A percentile compares a stretch with the other conserved stretches of the same genome.
These are phyloP conservation scores for Carabus problematicus DNA, from an alignment of 2,888 invertebrate genomes.

Conservation along the genomic window DNA sequence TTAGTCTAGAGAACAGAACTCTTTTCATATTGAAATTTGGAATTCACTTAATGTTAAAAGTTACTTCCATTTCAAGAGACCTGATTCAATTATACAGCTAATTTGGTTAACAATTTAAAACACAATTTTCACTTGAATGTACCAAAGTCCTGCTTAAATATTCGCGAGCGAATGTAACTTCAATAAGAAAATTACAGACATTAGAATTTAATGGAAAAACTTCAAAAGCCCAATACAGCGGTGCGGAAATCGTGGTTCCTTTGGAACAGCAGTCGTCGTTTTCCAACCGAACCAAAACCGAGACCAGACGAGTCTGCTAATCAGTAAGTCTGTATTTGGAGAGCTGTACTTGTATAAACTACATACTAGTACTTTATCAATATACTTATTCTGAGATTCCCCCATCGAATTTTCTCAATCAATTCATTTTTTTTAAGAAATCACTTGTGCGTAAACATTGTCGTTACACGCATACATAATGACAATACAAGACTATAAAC, in stretches of 20 bases:
- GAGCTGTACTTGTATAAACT: no score
- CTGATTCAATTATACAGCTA: slow-evolving; percentile 42
- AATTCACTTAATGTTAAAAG: slow-evolving; percentile 43
- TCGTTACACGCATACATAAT: no score
- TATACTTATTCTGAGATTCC: no score
- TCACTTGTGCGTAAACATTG: no score
- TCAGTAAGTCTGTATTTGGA: no score
- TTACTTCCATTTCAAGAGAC: slow-evolving; percentile 40
- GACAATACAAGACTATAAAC: no score
- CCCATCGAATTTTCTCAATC: no score
- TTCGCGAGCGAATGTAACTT: slow-evolving; percentile 41
- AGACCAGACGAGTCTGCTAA: no score
- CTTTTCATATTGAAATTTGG: slow-evolving; percentile 43
- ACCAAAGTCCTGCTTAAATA: slow-evolving; percentile 41
- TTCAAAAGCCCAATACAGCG: slow-evolving; percentile 41
- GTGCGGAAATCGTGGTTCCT: slow-evolving; percentile 19
- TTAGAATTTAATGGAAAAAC: slow-evolving; percentile 43
- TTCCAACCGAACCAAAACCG: no score
- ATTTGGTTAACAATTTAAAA: slow-evolving; percentile 43
- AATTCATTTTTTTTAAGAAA: no score
- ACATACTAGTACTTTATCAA: no score
- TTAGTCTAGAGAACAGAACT: slow-evolving; percentile 34
- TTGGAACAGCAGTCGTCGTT: no score
- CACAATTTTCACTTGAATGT: slow-evolving; percentile 42
- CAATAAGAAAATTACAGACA: slow-evolving; percentile 44